Evolutionary conservation across 2,888 invertebrate species (phyloP).

Genomic region (Resseliella maxima): DNA sequence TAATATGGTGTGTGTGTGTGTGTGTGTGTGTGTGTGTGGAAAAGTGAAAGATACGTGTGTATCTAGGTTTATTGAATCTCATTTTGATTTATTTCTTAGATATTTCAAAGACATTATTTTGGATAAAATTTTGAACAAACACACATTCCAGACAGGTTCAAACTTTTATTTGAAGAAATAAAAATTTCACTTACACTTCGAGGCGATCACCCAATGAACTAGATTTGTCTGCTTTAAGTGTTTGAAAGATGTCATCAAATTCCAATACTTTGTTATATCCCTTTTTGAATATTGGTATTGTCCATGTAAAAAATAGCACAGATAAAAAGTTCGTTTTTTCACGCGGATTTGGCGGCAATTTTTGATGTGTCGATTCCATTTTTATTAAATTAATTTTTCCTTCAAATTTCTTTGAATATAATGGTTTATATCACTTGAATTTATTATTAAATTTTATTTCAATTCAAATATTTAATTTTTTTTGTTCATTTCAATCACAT

Average conservation of each 20-base stretch:
- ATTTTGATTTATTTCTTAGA: too few species aligned
- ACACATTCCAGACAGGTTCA: background rate
- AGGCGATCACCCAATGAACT: conserved; percentile 68
- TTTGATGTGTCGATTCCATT: conserved; percentile 56
- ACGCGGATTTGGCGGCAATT: conserved; percentile 65
- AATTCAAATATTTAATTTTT: background rate
- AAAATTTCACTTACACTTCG: conserved; percentile 68
- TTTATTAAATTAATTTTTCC: background rate
- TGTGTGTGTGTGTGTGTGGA: too few species aligned
- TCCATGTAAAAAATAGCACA: conserved; percentile 70
- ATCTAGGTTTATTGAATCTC: too few species aligned
- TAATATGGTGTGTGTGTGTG: too few species aligned
- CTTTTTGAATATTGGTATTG: conserved; percentile 67
- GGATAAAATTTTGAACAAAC: too few species aligned
- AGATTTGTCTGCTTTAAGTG: conserved; percentile 68
- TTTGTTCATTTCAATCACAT: background rate
- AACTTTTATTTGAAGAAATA: background rate
- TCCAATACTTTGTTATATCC: conserved; percentile 69
- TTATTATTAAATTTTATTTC: too few species aligned
- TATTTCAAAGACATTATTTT: too few species aligned
- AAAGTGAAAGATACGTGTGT: too few species aligned
- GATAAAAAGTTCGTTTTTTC: conserved; percentile 68
- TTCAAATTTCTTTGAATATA: conserved; percentile 21
- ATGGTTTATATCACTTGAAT: too few species aligned
- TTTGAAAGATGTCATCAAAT: conserved; percentile 69